Evolutionary conservation across 2,113 vertebrate species (phyloP), one percentile per base, ranked within the genome.

Genomic region (Pleuronectes platessa): DNA sequence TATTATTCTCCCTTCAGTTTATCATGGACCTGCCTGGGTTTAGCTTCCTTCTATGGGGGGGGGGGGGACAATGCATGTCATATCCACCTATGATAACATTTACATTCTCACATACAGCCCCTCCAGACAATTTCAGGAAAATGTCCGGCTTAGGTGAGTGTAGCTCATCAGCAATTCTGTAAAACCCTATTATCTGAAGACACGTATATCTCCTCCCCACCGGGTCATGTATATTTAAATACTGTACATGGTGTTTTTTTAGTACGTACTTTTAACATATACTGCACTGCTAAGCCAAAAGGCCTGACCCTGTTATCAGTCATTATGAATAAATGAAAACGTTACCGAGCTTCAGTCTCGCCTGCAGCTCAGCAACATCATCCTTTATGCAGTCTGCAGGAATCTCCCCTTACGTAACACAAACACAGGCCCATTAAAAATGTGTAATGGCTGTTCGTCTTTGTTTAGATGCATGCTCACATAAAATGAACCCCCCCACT

Each of bases 271-370:
- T 42, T 11, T 12, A 42, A 42, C 2, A 24, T 53, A 27, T 42
- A 37, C 72, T 69, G n/a, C 1, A 37, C 37, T 59, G 59, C 61
- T 35, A 6, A 63, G 51, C 45, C 37, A 69, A 78, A 81, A 42
- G 63, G 18, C 20, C 8, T 51, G 58, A 77, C 61, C 58, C 3
- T 31, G 56, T 68, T 31, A 78, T 82, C 54, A 72, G 68, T 59
- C 31, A 37, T 12, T 26, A 45, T 80, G 45, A 83, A 87, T 88
- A 76, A 82, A 76, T 78, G 9, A 85, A 35, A 54, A n/a, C 4
- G 20, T 49, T 4, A n/a, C 49, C 20, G 49, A 51, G 49, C 15
- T 20, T 51, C 49, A 51, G 18, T 20, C 18, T 51, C 51, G 35
- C 17, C 56, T 55, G 5, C 15, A 64, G 55, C 40, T 59, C 56